These are phyloP conservation scores for Kryptopterus vitreolus DNA, from an alignment of 2,797 vertebrate genomes.

Conservation along the genomic window DNA sequence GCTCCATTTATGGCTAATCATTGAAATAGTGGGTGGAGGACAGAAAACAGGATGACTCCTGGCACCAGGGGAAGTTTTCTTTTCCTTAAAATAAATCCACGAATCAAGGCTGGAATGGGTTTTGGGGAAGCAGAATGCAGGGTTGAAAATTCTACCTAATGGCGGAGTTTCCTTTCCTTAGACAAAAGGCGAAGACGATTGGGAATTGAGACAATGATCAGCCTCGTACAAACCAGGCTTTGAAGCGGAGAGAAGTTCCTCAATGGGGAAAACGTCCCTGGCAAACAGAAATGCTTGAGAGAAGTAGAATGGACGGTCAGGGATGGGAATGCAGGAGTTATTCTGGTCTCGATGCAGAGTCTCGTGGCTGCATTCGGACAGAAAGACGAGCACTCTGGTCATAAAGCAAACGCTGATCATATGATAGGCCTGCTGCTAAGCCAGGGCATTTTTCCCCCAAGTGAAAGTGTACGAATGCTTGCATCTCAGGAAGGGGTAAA, in stretches of 20 bases:
- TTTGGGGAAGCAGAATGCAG: slow-evolving; percentile 34
- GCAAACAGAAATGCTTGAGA: background rate
- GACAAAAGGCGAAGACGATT: slow-evolving; percentile 13
- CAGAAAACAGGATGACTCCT: slow-evolving; percentile 24
- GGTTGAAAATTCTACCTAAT: slow-evolving; percentile 20
- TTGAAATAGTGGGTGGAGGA: slow-evolving; percentile 43
- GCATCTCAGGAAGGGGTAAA: background rate
- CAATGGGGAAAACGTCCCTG: background rate
- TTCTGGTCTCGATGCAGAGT: slow-evolving; percentile 25
- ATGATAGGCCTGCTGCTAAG: background rate
- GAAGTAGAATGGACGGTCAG: background rate
- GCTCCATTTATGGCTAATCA: slow-evolving; percentile 55
- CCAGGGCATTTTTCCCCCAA: background rate
- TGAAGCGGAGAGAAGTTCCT: background rate
- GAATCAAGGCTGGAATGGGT: slow-evolving; percentile 19
- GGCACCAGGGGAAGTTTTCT: slow-evolving; percentile 48
- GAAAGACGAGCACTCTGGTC: slow-evolving; percentile 27
- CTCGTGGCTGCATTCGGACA: slow-evolving; percentile 3
- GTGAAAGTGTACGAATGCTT: background rate
- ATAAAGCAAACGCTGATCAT: slow-evolving; percentile 29
- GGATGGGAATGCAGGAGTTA: slow-evolving; percentile 30
- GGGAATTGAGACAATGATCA: background rate
- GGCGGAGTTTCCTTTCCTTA: background rate
- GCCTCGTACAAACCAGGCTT: background rate
- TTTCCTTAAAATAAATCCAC: slow-evolving; percentile 52